Evolutionary conservation across 2,797 vertebrate genomes (phyloP), one percentile per base, ranked within the genome.

Genomic region (Lepus oiostolus): DNA sequence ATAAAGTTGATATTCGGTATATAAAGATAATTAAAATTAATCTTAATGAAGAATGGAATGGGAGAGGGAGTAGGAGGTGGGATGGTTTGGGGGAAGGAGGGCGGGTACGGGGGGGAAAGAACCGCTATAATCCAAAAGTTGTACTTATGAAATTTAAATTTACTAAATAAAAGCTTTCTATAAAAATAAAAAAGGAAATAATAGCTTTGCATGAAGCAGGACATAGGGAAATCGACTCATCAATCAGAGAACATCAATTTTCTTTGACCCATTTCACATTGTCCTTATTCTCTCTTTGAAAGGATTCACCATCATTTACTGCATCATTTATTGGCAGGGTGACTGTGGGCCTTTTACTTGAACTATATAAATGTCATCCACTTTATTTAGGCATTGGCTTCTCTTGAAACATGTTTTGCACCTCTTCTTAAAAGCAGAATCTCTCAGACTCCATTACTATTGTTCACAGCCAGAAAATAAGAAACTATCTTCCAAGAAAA

Each of bases 401-500:
- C 70, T 96, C 30, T 82, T 93, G 85, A 38, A 71, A 92, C 11
- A 21, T 0, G 6, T 38, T 88, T 84, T 85, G 21, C 9, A 65
- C 11, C 81, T 94, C 28, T 85, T 89, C 92, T 97, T 92, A 85
- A 90, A 91, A 82, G 52, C 58, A 54, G 24, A 82, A 72, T 67
- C 71, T 76, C 30, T 85, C 38, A 67, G 26, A 84, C 14, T 85
- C 12, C 7, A 67, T 63, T 88, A 90, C 90, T 86, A 9, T 80
- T 68, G 60, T 72, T 95, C 32, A 75, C 4, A 95, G 80, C 7
- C 91, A 85, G 80, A 83, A 72, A 96, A 91, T 87, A 85, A 89
- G 94, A 93, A 96, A 94, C 58, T 95, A 17, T 87, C 94, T 54
- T 96, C 38, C 24, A 92, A 95, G 60, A 58, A 8, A 95, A 30